A percentile compares a stretch with the other conserved stretches of the same genome.
phyloP scores from a whole-genome alignment of 1,140 invertebrate genomes.

The Aricia agestis region DNA sequence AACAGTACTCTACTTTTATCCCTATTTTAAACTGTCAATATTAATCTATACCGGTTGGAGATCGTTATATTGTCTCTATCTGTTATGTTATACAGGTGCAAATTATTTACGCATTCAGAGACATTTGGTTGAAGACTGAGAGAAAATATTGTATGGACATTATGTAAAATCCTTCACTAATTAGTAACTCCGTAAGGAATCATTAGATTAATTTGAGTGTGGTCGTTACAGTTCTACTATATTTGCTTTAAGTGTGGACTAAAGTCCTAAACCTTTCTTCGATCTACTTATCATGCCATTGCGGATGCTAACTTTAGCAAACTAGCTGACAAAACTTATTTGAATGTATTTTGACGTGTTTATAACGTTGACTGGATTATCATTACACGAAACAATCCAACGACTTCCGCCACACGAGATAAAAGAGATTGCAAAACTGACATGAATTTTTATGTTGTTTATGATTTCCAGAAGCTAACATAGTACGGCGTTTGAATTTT shows the following conservation, averaged over 20 bases:
- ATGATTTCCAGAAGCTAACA: conserved; percentile 56
- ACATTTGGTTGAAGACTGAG: too few species aligned
- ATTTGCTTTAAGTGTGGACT: too few species aligned
- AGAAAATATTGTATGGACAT: too few species aligned
- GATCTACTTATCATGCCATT: not conserved
- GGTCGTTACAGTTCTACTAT: too few species aligned
- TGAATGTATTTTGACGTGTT: not conserved
- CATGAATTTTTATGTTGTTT: conserved; percentile 49
- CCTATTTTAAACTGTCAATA: not conserved
- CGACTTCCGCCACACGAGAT: conserved; percentile 38
- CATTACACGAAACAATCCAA: conserved; percentile 1
- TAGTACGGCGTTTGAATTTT: conserved; percentile 49
- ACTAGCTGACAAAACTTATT: not conserved
- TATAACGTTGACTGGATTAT: not conserved
- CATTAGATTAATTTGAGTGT: too few species aligned
- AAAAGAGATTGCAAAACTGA: conserved; percentile 44
- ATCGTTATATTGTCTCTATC: not conserved
- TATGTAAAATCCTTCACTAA: too few species aligned
- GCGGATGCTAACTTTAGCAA: not conserved
- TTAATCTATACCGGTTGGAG: not conserved
- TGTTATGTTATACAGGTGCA: not conserved
- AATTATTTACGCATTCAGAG: too few species aligned
- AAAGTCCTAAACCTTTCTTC: not conserved
- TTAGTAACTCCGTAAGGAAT: too few species aligned
- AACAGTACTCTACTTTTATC: not conserved